A percentile compares a stretch with the other conserved stretches of the same genome.
Evolutionary conservation across 2,113 vertebrate genomes (phyloP).

Genomic region (Ochotona curzoniae): DNA sequence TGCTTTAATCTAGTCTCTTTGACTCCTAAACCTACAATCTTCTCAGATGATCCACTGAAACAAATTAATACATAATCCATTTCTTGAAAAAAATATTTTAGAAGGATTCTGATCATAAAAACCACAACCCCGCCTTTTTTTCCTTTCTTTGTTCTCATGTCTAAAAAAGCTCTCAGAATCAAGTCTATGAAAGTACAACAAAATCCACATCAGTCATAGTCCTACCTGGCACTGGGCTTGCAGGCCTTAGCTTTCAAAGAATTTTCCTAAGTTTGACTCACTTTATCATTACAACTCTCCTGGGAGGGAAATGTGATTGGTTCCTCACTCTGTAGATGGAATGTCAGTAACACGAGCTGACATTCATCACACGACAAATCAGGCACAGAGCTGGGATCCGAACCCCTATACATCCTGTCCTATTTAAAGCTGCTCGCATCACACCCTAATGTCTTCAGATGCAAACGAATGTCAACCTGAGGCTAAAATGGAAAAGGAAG

Average conservation of each 20-base stretch:
- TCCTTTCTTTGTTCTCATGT: neutral
- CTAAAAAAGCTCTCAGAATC: neutral
- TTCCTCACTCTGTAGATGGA: neutral
- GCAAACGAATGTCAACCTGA: neutral
- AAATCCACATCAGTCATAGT: slow-evolving; percentile 4
- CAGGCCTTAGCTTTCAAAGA: neutral
- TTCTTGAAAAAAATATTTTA: slow-evolving; percentile 37
- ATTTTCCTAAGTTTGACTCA: slow-evolving; percentile 4
- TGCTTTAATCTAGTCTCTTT: slow-evolving; percentile 15
- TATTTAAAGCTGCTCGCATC: neutral
- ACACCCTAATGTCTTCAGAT: neutral
- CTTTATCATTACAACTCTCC: neutral
- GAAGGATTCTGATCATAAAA: slow-evolving; percentile 30
- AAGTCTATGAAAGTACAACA: neutral
- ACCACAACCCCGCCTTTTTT: neutral
- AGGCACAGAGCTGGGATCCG: neutral
- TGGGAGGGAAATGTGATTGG: neutral
- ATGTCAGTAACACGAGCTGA: neutral
- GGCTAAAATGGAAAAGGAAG: neutral
- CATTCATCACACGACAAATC: neutral
- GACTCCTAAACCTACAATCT: neutral
- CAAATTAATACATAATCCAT: neutral
- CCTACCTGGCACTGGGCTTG: neutral
- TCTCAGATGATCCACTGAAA: slow-evolving; percentile 44
- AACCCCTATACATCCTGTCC: neutral